A percentile compares a stretch with the other conserved stretches of the same genome.
These are phyloP conservation scores for Anneissia japonica DNA, from an alignment of 35 echinoderm and acorn worm species.

Conservation along the genomic window DNA sequence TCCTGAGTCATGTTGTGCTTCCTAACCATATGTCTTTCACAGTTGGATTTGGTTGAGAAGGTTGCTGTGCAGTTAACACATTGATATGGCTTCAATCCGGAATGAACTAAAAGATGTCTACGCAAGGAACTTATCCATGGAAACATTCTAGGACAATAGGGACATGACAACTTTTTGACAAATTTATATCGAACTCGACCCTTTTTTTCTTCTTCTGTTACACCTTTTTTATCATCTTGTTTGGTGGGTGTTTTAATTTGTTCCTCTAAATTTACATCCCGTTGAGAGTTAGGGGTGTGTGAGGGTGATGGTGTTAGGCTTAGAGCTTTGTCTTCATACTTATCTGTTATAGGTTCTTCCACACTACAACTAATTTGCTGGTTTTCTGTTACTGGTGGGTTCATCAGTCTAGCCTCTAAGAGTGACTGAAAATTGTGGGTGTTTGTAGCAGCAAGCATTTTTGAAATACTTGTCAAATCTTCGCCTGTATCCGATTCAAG, in stretches of 20 bases:
- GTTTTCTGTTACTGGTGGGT: neutral
- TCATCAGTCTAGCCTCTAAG: neutral
- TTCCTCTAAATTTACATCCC: neutral
- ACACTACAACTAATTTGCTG: neutral
- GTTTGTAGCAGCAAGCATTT: constrained; percentile 82
- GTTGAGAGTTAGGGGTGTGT: neutral
- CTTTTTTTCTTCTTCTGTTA: neutral
- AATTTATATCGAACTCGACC: constrained; percentile 38
- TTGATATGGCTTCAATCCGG: constrained; percentile 89
- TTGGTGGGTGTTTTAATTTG: too few species aligned
- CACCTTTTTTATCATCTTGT: neutral
- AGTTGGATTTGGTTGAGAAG: constrained; percentile 98
- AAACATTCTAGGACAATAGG: constrained; percentile 83
- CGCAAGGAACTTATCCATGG: constrained; percentile 94
- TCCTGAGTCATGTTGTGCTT: constrained; percentile 39
- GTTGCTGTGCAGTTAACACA: constrained; percentile 81
- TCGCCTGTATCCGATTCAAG: constrained; percentile 62
- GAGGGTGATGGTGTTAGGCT: neutral
- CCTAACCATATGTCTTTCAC: constrained; percentile 87
- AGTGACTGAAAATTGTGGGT: constrained; percentile 78
- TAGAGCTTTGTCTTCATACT: neutral
- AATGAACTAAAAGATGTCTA: constrained; percentile 86
- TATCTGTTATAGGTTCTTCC: neutral
- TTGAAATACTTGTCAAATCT: constrained; percentile 81
- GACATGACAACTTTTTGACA: constrained; percentile 72